Evolutionary conservation across 2,113 vertebrate species (phyloP).

Genomic region (Vicugna pacos): DNA sequence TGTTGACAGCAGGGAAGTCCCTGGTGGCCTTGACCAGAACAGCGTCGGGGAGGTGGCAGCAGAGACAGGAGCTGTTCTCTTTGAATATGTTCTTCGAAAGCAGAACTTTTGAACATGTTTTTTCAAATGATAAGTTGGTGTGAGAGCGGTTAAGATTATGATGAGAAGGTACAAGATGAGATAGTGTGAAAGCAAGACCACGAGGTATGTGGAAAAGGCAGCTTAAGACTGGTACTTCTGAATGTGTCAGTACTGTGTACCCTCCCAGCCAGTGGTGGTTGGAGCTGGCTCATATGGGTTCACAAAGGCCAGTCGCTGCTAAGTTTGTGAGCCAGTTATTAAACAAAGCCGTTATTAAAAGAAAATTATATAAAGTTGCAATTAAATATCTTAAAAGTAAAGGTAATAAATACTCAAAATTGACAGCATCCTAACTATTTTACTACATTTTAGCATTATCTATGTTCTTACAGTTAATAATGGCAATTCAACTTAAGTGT

Average conservation of each 20-base stretch:
- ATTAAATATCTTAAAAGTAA: not conserved
- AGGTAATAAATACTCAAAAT: slow-evolving; percentile 11
- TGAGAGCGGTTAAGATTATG: not conserved
- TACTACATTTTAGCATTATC: not conserved
- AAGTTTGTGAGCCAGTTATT: not conserved
- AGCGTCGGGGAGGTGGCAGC: not conserved
- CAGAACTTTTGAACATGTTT: not conserved
- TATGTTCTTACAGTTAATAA: not conserved
- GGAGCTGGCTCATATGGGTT: not conserved
- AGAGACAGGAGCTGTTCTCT: not conserved
- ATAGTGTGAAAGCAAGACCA: not conserved
- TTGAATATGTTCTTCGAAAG: not conserved
- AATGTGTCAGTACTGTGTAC: not conserved
- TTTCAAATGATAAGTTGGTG: not conserved
- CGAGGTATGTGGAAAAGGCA: not conserved
- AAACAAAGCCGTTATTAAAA: not conserved
- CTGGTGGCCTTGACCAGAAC: not conserved
- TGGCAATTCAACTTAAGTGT: not conserved
- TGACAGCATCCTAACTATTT: not conserved
- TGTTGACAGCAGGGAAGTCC: not conserved
- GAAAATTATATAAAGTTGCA: not conserved
- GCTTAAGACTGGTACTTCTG: not conserved
- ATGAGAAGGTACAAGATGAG: not conserved
- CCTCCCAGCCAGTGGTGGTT: not conserved
- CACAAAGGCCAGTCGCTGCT: not conserved